phyloP scores from a whole-genome alignment of 1,140 invertebrate species.

The Dendrolimus punctatus region DNA sequence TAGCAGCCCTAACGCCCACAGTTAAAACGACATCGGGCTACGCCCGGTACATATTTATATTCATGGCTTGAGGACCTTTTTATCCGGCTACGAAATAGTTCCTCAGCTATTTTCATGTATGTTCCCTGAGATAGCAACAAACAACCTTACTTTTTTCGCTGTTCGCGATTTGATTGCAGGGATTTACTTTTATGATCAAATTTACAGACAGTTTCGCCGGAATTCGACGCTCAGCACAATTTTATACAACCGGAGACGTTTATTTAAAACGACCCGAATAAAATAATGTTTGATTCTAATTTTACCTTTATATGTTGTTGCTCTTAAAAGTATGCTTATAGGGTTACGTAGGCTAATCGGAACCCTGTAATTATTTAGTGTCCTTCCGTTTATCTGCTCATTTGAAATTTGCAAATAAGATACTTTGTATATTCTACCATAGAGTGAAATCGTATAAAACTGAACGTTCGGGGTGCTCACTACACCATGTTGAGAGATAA shows the following conservation, averaged over 20 bases:
- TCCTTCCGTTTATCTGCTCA: too few relatives aligned
- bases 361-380: too few relatives aligned
- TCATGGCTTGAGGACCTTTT: conserved; percentile 52
- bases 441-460: too few relatives aligned
- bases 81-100: conserved; percentile 51
- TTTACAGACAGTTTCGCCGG: conserved; percentile 59
- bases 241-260: conserved; percentile 30
- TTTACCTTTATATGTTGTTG: too few relatives aligned
- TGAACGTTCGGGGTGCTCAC: too few relatives aligned
- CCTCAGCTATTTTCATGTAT: conserved; percentile 48
- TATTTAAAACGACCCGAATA: conserved; percentile 28
- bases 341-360: too few relatives aligned
- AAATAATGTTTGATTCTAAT: conserved; percentile 8
- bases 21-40: conserved; percentile 31
- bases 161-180: conserved; percentile 66
- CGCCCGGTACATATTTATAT: conserved; percentile 53
- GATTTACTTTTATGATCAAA: conserved; percentile 68
- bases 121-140: conserved; percentile 55
- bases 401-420: too few relatives aligned
- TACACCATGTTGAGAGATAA: too few relatives aligned
- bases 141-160: conserved; percentile 63
- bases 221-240: conserved; percentile 40
- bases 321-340: too few relatives aligned
- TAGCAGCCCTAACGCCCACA: conserved; percentile 20
- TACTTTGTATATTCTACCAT: too few relatives aligned